Base-by-base conservation (phyloP, 2,797 vertebrate genomes). In the Corythornis leucogaster region DNA sequence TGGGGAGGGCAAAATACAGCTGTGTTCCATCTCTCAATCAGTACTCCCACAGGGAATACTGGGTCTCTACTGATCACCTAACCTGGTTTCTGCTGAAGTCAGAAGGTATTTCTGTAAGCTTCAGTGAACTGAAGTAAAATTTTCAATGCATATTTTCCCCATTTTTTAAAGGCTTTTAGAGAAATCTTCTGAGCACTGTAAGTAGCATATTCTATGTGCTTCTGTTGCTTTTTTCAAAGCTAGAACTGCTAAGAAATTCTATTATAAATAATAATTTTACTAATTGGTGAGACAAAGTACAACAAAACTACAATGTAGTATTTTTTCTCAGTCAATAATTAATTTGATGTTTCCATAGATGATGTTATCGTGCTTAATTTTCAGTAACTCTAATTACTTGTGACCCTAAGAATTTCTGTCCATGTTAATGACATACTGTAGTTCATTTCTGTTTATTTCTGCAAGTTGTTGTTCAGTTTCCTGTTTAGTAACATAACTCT, bases 331-430 rank as follows among this genome's bases (percentile, higher is more conserved):
- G 50, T 53, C 63, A 42, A 2, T 64, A 91, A 90, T 71, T 53
- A 74, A 59, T 45, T 83, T 28, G 9, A 43, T 70, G 16, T 35
- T 76, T 35, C 43, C 35, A 63, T 40, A 70, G 57, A 45, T 2
- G 1, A 28, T 11, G 25, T 25, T 26, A 42, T 50, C 43, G 3
- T 42, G 55, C 71, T 79, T 90, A 59, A 68, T 85, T 93, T 92
- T 90, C 55, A 69, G 24, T 42, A 61, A 45, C 51, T 55, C n/a
- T 77, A 63, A 57, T 59, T 84, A 71, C 55, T 68, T 64, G 12
- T 84, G 70, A 67, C 64, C 82, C 30, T 20, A 53, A 78, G 62
- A 93, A 53, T 94, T 94, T 80, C 73, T 88, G 26, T 78, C 51
- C 24, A 20, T 57, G 38, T 15, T 61, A 9, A 46, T 1, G 1